These are phyloP conservation scores for Coelopa pilipes DNA, from an alignment of 2,888 invertebrate genomes.

Conservation along the genomic window DNA sequence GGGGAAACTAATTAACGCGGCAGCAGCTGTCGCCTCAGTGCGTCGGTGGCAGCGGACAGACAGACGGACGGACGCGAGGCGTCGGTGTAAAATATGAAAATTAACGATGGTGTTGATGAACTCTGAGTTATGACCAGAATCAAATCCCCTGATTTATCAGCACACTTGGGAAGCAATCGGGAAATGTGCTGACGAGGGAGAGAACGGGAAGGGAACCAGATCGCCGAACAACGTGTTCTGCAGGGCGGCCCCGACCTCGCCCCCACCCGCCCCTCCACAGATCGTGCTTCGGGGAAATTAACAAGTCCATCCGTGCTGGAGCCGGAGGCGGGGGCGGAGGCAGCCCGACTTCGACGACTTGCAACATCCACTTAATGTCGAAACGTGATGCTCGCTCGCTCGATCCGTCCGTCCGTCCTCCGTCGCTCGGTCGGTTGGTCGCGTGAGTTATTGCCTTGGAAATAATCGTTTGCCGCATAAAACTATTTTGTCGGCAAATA, in stretches of 20 bases:
- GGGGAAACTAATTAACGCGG: background rate
- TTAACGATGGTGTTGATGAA: slow-evolving; percentile 31
- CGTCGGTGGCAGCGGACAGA: background rate
- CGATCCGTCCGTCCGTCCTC: background rate
- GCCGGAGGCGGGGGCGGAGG: background rate
- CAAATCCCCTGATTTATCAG: slow-evolving; percentile 1
- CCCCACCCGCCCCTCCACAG: background rate
- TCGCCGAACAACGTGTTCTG: no score
- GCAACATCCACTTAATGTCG: background rate
- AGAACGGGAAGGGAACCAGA: no score
- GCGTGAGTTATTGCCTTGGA: slow-evolving; percentile 30
- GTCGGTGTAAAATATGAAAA: background rate
- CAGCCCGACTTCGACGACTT: background rate
- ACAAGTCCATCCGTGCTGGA: no score
- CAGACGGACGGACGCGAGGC: background rate
- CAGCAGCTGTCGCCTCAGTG: background rate
- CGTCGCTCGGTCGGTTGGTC: background rate
- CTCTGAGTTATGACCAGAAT: slow-evolving; percentile 18
- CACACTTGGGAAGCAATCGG: background rate
- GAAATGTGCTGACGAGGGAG: background rate
- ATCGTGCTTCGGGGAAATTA: background rate
- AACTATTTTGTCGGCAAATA: slow-evolving; percentile 30
- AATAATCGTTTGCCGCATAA: slow-evolving; percentile 32
- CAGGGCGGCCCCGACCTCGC: no score
- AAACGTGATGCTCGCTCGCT: background rate